Conservation (phyloP, 30 jellyfish, hydroid and myxozoan species). For the Mastigias papua region DNA sequence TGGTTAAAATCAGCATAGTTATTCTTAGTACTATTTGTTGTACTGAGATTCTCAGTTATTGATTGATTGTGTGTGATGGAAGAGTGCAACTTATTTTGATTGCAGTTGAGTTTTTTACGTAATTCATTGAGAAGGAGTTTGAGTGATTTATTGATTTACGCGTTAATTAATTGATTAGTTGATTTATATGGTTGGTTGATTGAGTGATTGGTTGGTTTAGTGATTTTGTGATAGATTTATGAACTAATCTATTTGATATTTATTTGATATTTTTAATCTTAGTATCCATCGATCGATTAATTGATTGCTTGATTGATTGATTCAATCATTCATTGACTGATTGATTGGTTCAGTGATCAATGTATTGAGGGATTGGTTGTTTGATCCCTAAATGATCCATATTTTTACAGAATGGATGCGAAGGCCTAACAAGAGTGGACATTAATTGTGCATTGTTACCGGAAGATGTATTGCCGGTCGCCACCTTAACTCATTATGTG, state of each 20-base stretch:
- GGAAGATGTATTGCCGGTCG: conserved; percentile 84
- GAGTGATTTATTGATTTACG: no score
- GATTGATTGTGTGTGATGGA: no score
- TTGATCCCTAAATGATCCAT: background rate
- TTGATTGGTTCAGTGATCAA: background rate
- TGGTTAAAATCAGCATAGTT: no score
- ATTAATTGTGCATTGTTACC: conserved; percentile 51
- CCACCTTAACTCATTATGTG: conserved; percentile 88
- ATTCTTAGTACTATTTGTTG: no score
- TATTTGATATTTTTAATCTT: no score
- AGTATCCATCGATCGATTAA: background rate
- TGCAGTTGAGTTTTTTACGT: no score
- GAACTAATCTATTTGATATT: background rate
- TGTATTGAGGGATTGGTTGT: background rate
- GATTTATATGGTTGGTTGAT: background rate
- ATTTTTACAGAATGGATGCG: conserved; percentile 76
- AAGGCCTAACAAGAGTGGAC: conserved; percentile 67
- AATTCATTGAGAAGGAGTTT: no score
- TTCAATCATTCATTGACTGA: background rate
- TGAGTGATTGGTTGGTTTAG: background rate
- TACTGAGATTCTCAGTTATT: no score
- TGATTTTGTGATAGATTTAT: background rate
- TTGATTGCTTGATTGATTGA: background rate
- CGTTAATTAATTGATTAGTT: no score
- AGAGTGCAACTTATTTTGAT: no score